Evolutionary conservation across 2,888 invertebrate species (phyloP), one percentile per base, ranked within the genome.

Genomic region (Amphiduros pacificus): DNA sequence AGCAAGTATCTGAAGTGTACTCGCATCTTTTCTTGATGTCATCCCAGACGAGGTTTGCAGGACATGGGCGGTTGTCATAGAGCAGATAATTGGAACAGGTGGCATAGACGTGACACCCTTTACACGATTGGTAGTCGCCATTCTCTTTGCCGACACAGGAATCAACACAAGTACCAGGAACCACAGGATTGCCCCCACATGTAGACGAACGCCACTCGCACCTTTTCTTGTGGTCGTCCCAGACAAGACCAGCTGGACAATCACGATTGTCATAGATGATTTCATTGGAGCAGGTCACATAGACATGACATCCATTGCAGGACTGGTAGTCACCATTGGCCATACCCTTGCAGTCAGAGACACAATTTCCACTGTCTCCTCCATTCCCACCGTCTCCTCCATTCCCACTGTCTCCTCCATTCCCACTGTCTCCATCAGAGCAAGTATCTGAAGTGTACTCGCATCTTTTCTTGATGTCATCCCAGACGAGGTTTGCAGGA

Each of bases 1-100:
- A n/a, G n/a, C 74, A 74, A 2, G 72, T 72, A 9, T 68, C 69
- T 1, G 72, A 72, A 24, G 66, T 56, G 26, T 58, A 70, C 28
- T 69, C 61, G 41, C 74, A 74, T 6, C 63, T 67, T 41, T 69
- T 70, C 6, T 59, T 54, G 50, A 67, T 68, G 61, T 73, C 72
- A 52, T 74, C 74, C 67, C 71, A 74, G 54, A 68, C 68, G 14
- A 74, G 62, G 32, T 64, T 65, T 3, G 55, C 48, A 0, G 74
- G 74, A 64, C 74, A 74, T 14, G 69, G 71, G 26, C 70, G 55
- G 28, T 59, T 60, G 53, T 63, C 63, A 60, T 67, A 71, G 17
- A 65, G 44, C 0, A 69, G 70, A 51, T 70, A 71, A 0, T 57
- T 59, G 17, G 71, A 69, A 56, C 73, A 73, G 9, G 71, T 71